A percentile compares a stretch with the other conserved stretches of the same genome.
These are phyloP conservation scores for Hylaeus anthracinus DNA, from an alignment of 1,140 invertebrate species.

Conservation along the genomic window DNA sequence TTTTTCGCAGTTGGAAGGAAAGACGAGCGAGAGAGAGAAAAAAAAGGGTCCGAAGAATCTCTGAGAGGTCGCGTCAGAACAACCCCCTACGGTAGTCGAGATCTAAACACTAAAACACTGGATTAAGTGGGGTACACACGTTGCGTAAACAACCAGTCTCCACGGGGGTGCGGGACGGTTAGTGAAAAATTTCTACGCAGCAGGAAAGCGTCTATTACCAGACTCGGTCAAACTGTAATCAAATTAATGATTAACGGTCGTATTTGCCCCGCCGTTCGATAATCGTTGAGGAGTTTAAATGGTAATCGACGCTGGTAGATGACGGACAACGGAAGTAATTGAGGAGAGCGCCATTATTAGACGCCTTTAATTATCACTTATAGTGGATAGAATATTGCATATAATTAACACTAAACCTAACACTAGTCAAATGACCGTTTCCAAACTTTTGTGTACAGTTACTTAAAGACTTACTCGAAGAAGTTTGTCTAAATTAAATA, in stretches of 20 bases:
- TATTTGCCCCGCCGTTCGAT: too few species aligned
- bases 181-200: conserved; percentile 60
- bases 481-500: too few species aligned
- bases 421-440: too few species aligned
- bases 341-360: too few species aligned
- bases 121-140: conserved; percentile 67
- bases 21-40: background rate
- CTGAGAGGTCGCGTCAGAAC: conserved; percentile 59
- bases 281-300: too few species aligned
- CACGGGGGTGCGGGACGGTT: conserved; percentile 45
- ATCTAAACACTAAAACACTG: conserved; percentile 69
- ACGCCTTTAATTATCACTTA: too few species aligned
- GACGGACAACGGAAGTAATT: too few species aligned
- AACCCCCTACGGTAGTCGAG: conserved; percentile 68
- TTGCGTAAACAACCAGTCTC: conserved; percentile 61
- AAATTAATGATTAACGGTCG: background rate
- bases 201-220: conserved; percentile 30
- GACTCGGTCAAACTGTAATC: background rate
- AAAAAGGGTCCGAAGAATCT: conserved; percentile 42
- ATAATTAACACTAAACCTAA: too few species aligned
- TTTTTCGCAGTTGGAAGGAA: conserved; percentile 14
- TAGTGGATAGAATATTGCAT: too few species aligned
- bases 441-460: too few species aligned
- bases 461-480: too few species aligned
- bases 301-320: too few species aligned